phyloP scores from a whole-genome alignment of 2,113 vertebrate genomes.

The Orthochromis malagaraziensis region DNA sequence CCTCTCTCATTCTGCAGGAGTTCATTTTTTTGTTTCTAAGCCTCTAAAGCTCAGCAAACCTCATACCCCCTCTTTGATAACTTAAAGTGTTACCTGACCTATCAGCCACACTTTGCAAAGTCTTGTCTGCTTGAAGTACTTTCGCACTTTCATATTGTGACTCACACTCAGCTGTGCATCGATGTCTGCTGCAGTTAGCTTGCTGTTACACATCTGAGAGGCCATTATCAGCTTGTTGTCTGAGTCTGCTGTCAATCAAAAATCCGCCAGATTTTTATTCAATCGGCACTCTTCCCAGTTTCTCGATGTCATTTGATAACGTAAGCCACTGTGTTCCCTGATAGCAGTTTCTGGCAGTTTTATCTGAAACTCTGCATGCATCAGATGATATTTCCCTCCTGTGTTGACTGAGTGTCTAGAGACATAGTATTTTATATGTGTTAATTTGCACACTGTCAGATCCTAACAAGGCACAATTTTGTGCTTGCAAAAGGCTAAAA shows the following conservation, averaged over 20 bases:
- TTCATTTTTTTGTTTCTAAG: background rate
- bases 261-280: background rate
- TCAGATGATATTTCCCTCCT: background rate
- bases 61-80: background rate
- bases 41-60: background rate
- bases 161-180: background rate
- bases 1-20: background rate
- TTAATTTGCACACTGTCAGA: background rate
- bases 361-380: background rate
- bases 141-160: background rate
- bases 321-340: background rate
- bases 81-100: background rate
- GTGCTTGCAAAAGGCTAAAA: background rate
- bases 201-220: background rate
- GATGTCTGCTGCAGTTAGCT: background rate
- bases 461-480: background rate
- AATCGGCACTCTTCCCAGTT: background rate
- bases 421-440: background rate
- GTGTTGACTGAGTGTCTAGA: background rate
- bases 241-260: background rate
- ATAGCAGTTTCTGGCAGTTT: background rate
- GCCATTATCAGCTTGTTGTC: background rate
- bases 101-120: background rate
- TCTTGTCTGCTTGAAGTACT: background rate
- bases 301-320: background rate